Evolutionary conservation across 2,113 vertebrate genomes (phyloP).

Genomic region (Trogon melanurus): DNA sequence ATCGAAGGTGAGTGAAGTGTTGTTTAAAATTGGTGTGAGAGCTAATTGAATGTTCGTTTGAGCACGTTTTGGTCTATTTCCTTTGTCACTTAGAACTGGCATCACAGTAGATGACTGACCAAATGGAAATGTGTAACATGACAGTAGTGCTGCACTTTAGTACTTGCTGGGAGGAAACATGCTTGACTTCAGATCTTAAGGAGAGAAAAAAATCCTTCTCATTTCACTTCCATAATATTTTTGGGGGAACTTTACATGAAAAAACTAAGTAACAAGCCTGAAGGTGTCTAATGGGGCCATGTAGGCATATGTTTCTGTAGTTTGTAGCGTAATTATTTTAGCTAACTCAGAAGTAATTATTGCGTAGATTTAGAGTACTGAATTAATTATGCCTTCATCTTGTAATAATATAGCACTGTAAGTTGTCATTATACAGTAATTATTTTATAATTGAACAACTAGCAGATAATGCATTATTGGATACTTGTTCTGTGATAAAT

Average conservation of each 20-base stretch:
- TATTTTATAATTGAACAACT: constrained; percentile 19
- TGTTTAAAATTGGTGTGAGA: constrained; percentile 49
- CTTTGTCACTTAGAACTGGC: constrained; percentile 56
- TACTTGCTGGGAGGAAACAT: neutral
- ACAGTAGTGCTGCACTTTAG: neutral
- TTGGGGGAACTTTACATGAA: neutral
- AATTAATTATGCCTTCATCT: constrained; percentile 21
- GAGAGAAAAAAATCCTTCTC: neutral
- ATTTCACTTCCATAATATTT: neutral
- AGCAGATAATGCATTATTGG: neutral
- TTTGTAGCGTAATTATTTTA: constrained; percentile 36
- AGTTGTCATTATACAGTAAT: constrained; percentile 20
- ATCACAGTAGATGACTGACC: neutral
- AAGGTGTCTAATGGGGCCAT: neutral
- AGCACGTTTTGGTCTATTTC: constrained; percentile 50
- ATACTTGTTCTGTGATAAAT: neutral
- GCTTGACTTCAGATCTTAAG: neutral
- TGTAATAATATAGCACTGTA: constrained; percentile 12
- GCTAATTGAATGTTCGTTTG: constrained; percentile 35
- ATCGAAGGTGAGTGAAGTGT: constrained; percentile 58
- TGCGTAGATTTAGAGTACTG: neutral
- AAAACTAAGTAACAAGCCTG: neutral
- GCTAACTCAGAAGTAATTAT: constrained; percentile 46
- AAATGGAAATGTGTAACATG: constrained; percentile 32
- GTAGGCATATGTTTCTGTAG: constrained; percentile 7